Evolutionary conservation across 2,888 invertebrate species (phyloP).

Genomic region (Ormia ochracea): DNA sequence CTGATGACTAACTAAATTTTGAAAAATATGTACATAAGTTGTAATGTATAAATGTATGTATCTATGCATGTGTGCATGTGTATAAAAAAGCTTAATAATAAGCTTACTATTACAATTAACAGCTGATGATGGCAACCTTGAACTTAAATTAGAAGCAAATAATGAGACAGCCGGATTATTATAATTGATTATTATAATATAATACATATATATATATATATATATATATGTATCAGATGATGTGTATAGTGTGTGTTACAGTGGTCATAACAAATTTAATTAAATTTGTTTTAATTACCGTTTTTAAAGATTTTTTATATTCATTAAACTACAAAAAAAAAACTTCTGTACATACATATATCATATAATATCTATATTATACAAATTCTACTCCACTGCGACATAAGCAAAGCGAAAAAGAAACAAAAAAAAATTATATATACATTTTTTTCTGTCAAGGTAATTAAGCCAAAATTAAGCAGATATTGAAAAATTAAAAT

Average conservation of each 20-base stretch:
- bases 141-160: background rate
- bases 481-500: background rate
- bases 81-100: background rate
- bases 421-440: conserved; percentile 23
- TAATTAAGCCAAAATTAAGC: conserved; percentile 22
- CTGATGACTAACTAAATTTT: too few relatives aligned
- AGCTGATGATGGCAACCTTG: background rate
- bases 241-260: too few relatives aligned
- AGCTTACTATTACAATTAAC: conserved; percentile 20
- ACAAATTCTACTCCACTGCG: too few relatives aligned
- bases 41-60: too few relatives aligned
- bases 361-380: too few relatives aligned
- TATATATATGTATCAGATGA: too few relatives aligned
- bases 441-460: conserved; percentile 5
- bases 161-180: background rate
- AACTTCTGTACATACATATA: too few relatives aligned
- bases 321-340: conserved; percentile 1
- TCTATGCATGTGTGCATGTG: too few relatives aligned
- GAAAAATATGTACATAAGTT: too few relatives aligned
- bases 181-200: too few relatives aligned
- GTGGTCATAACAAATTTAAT: conserved; percentile 6
- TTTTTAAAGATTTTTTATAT: conserved; percentile 17
- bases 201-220: too few relatives aligned
- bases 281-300: background rate
- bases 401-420: too few relatives aligned